A percentile compares a stretch with the other conserved stretches of the same genome.
phyloP scores from a whole-genome alignment of 2,888 invertebrate genomes.

The Pammene aurita region DNA sequence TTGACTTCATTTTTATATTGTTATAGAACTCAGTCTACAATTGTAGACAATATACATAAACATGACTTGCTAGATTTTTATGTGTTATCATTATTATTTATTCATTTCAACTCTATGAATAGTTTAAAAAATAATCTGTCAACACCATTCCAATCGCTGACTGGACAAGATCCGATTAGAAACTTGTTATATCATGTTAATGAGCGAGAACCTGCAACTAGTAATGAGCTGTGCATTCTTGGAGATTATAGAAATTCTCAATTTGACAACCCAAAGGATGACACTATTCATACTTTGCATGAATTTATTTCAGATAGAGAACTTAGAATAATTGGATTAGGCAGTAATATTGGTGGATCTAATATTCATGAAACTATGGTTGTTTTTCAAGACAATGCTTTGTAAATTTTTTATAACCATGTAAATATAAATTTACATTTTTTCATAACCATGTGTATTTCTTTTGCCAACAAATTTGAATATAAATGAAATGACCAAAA shows the following conservation, averaged over 20 bases:
- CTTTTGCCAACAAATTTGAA: too few species aligned
- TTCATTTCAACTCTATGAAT: background rate
- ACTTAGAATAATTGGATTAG: background rate
- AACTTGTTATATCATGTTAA: background rate
- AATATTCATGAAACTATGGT: conserved; percentile 2
- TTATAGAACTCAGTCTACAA: background rate
- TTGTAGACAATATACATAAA: background rate
- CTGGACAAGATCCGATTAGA: background rate
- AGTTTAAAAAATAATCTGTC: background rate
- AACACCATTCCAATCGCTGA: background rate
- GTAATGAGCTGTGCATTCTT: background rate
- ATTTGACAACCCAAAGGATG: background rate
- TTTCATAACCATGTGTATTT: too few species aligned
- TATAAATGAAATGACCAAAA: too few species aligned
- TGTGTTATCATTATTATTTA: background rate
- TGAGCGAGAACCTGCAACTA: background rate
- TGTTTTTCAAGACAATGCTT: too few species aligned
- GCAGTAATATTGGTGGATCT: background rate
- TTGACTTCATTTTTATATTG: conserved; percentile 1
- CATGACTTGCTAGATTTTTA: background rate
- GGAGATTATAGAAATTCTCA: conserved; percentile 3
- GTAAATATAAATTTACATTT: too few species aligned
- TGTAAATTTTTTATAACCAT: too few species aligned
- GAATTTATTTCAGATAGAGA: background rate
- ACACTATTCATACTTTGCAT: background rate